Base-by-base conservation (phyloP, 2,888 invertebrate genomes). In the Venusia cambrica region DNA sequence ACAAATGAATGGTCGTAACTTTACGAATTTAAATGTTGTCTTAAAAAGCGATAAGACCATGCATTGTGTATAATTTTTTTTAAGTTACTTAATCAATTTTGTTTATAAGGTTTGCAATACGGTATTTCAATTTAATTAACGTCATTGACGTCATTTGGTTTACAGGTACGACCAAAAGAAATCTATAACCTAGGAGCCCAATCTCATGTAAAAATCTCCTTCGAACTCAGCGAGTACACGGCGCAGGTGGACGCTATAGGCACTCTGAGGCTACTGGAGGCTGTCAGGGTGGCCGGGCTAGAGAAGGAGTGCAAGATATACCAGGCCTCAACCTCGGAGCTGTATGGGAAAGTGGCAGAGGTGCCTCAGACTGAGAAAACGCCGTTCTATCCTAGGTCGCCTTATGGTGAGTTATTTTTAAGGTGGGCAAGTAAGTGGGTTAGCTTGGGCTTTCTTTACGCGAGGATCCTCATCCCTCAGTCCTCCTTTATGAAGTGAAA, bases 171-270 rank as follows among this genome's bases (percentile, higher is more conserved):
- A 57, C 99, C 99, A 0, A 92, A 92, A 16, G 99, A 99, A 85
- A 95, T 99, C 50, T 99, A 99, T 74, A 99, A 99, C 87, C 89
- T 99, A 45, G 99, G 98, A 1, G 99, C 99, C 0, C 99, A 99
- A 73, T 98, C 98, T 52, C 99, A 99, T 79, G 99, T 99, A 1
- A 99, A 99, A 87, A 97, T 98, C 16, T 99, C 99, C 0, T 99
- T 99, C 71, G 99, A 99, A 67, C 87, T 99, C 42, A 97, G 98
- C 60, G 99, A 99, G 80, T 99, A 99, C 66, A 99, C 99, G 0
- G 98, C 99, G 0, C 98, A 99, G 87, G 98, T 98, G 1, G 97
- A 98, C 76, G 98, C 94, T 0, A 90, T 98, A n/a, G 98, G 98
- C 5, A 97, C 97, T 0, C 87, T 98, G 10, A 89, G 98, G 49